Percentiles rank a stretch among this genome's conserved stretches.
phyloP scores from a whole-genome alignment of 1,140 invertebrate species.

The Zophobas morio region DNA sequence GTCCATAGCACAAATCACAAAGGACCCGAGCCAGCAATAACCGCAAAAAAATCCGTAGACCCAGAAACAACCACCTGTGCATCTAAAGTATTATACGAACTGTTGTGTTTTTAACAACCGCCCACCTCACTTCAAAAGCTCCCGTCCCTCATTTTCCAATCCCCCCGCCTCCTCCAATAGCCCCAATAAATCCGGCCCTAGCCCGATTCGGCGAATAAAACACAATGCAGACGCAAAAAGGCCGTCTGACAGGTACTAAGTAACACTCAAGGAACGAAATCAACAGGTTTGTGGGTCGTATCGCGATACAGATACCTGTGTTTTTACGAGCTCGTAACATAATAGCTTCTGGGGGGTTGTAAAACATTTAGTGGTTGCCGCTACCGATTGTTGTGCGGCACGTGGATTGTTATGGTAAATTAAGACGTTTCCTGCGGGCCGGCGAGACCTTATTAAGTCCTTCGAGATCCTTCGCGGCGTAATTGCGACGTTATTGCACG shows the following conservation, averaged over 20 bases:
- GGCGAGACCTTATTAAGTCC: conserved; percentile 32
- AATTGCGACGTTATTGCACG: conserved; percentile 33
- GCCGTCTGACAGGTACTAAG: conserved; percentile 47
- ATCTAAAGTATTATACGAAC: not conserved
- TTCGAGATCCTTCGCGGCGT: conserved; percentile 27
- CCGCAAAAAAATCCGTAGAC: too few species aligned
- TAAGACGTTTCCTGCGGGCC: conserved; percentile 18
- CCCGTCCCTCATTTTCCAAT: too few species aligned
- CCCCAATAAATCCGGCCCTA: not conserved
- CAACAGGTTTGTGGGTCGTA: conserved; percentile 52
- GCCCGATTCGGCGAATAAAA: conserved; percentile 18
- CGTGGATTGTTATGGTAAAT: conserved; percentile 37
- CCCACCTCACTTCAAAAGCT: too few species aligned
- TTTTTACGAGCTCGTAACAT: conserved; percentile 53
- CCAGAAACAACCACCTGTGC: not conserved
- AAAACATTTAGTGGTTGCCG: conserved; percentile 50
- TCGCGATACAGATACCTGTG: conserved; percentile 50
- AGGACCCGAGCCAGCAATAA: too few species aligned
- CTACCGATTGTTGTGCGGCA: conserved; percentile 41
- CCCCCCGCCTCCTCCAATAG: not conserved
- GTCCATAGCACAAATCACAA: too few species aligned
- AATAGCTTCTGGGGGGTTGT: conserved; percentile 50
- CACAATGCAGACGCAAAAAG: conserved; percentile 30
- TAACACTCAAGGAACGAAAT: conserved; percentile 50
- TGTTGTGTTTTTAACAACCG: too few species aligned